Conservation (phyloP, 2,888 invertebrate genomes). For the Gastracanthus pulcherrimus region DNA sequence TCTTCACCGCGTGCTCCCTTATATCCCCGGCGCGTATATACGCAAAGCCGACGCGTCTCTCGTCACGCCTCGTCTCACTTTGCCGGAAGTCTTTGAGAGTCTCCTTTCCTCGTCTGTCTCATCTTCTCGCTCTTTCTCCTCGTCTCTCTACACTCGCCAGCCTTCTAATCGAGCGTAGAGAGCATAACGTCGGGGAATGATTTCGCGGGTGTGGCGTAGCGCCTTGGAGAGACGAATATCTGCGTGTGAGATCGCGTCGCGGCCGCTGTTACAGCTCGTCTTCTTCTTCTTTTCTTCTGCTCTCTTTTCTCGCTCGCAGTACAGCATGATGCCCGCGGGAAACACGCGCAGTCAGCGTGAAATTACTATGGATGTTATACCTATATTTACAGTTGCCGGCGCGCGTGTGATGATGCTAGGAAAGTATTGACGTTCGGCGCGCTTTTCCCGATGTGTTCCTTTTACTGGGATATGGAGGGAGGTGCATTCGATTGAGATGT, state of each 20-base stretch:
- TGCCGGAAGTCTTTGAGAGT: conserved; percentile 29
- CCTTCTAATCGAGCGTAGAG: conserved; percentile 31
- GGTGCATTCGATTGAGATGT: neutral
- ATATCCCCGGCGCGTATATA: no score
- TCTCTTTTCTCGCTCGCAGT: neutral
- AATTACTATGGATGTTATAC: conserved; percentile 36
- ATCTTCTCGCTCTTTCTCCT: neutral
- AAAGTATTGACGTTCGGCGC: neutral
- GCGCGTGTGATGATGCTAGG: neutral
- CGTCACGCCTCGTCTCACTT: conserved; percentile 11
- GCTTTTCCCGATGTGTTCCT: neutral
- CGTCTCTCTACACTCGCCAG: neutral
- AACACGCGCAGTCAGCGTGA: conserved; percentile 20
- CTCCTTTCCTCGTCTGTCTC: neutral
- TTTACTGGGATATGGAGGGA: neutral
- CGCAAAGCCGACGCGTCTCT: neutral
- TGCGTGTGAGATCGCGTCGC: neutral
- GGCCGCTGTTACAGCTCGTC: neutral
- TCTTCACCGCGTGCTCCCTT: conserved; percentile 12
- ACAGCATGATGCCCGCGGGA: neutral
- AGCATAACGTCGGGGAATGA: neutral
- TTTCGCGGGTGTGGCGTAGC: conserved; percentile 7
- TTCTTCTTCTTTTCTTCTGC: no score
- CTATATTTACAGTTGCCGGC: conserved; percentile 2
- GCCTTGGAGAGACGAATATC: neutral